A percentile compares a stretch with the other conserved stretches of the same genome.
Conservation (phyloP, 2,113 vertebrate species). For the Mormoops blainvillei region DNA sequence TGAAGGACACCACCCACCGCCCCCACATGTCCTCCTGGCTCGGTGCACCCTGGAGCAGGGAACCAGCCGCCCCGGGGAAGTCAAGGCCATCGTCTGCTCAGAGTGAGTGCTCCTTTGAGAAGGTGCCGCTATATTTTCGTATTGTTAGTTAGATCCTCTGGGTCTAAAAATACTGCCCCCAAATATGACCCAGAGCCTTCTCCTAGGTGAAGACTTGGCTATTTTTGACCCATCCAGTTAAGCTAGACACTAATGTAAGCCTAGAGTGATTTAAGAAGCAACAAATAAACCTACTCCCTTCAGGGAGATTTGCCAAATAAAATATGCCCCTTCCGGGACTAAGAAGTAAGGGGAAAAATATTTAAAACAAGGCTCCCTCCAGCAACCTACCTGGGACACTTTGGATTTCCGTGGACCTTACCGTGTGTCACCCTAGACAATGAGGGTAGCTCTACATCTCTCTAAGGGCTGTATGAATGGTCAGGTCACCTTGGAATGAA, state of each 20-base stretch:
- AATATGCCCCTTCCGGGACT: neutral
- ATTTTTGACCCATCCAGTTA: neutral
- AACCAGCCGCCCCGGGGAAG: neutral
- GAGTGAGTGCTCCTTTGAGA: neutral
- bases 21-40: neutral
- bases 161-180: neutral
- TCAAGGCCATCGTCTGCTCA: neutral
- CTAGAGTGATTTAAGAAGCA: neutral
- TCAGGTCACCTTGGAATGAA: neutral
- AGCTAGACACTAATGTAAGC: neutral
- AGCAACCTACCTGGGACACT: neutral
- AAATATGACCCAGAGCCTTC: neutral
- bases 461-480: neutral
- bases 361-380: neutral
- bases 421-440: neutral
- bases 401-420: neutral
- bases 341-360: neutral
- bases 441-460: neutral
- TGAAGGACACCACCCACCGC: fast-evolving
- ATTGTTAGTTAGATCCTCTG: neutral
- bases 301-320: neutral
- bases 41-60: neutral
- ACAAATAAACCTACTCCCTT: neutral
- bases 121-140: neutral
- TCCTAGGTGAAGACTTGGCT: neutral